phyloP scores from a whole-genome alignment of 2,888 invertebrate genomes.

The Sinhomidia bicolor region DNA sequence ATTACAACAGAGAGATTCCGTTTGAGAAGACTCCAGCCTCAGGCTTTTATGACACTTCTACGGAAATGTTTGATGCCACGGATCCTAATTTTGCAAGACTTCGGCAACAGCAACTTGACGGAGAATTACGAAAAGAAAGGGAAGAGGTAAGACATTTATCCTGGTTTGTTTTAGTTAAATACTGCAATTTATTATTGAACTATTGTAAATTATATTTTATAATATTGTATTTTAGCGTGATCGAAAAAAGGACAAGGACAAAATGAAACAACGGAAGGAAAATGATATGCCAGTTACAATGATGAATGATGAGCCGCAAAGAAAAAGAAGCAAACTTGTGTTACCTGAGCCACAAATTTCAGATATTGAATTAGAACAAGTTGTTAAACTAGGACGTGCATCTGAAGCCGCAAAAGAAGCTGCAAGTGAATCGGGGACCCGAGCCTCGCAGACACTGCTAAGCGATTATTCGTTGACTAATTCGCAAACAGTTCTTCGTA shows the following conservation, averaged over 20 bases:
- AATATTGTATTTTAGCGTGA: slow-evolving; percentile 86
- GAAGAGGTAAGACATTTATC: slow-evolving; percentile 87
- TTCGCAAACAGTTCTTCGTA: slow-evolving; percentile 84
- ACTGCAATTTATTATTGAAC: background rate
- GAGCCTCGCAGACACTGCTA: slow-evolving; percentile 92
- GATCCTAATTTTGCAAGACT: slow-evolving; percentile 95
- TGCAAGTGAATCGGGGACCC: slow-evolving; percentile 88
- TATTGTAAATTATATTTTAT: slow-evolving; percentile 29
- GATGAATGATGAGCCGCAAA: slow-evolving; percentile 93
- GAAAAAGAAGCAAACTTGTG: slow-evolving; percentile 97
- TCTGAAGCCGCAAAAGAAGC: slow-evolving; percentile 94
- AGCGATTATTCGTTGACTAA: slow-evolving; percentile 92
- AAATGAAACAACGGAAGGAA: slow-evolving; percentile 96
- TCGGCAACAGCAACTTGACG: slow-evolving; percentile 95
- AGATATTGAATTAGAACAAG: slow-evolving; percentile 94
- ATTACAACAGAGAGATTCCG: slow-evolving; percentile 98
- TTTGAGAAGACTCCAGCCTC: slow-evolving; percentile 96
- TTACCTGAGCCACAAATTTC: slow-evolving; percentile 98
- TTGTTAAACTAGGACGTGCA: slow-evolving; percentile 94
- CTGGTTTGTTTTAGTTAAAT: background rate
- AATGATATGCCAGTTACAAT: slow-evolving; percentile 96
- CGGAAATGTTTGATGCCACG: slow-evolving; percentile 93
- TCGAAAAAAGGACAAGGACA: slow-evolving; percentile 96
- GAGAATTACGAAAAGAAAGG: slow-evolving; percentile 93
- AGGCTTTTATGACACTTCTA: slow-evolving; percentile 97